Evolutionary conservation across 2,113 vertebrate genomes (phyloP).

Genomic region (Genyomyrus donnyi): DNA sequence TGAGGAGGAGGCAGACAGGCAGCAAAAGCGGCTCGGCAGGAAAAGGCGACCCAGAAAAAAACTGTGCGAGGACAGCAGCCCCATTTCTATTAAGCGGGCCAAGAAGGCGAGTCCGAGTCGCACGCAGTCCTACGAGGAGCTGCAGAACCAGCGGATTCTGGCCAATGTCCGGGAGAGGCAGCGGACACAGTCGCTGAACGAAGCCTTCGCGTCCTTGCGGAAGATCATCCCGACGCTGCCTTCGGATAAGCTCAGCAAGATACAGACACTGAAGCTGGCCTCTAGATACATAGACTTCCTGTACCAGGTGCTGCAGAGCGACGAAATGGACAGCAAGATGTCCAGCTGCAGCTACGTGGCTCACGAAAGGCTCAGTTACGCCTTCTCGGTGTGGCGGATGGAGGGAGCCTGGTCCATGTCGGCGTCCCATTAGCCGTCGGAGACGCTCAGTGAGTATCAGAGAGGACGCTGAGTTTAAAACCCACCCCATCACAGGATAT

Average conservation of each 20-base stretch:
- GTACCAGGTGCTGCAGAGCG: constrained; percentile 72
- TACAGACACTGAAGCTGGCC: constrained; percentile 71
- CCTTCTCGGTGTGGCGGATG: constrained; percentile 75
- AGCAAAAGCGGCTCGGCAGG: constrained; percentile 53
- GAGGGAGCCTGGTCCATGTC: constrained; percentile 76
- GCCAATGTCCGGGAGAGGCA: constrained; percentile 71
- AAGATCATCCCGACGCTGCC: constrained; percentile 74
- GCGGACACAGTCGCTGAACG: constrained; percentile 70
- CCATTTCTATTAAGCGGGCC: constrained; percentile 52
- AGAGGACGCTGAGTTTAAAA: background rate
- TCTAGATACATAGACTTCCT: constrained; percentile 72
- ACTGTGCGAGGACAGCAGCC: constrained; percentile 59
- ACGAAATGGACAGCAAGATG: constrained; percentile 77
- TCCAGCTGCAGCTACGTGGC: constrained; percentile 74
- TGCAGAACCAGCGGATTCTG: constrained; percentile 71
- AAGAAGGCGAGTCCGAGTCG: constrained; percentile 62
- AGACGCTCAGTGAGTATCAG: constrained; percentile 40
- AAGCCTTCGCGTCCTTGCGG: constrained; percentile 66
- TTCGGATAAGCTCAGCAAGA: constrained; percentile 74
- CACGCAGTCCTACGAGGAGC: constrained; percentile 67
- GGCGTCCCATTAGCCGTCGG: constrained; percentile 58
- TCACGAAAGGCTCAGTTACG: constrained; percentile 73
- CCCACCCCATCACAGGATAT: background rate
- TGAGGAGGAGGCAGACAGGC: constrained; percentile 69
- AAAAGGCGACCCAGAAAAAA: constrained; percentile 66